phyloP scores from a whole-genome alignment of 2,797 vertebrate genomes.

The Varecia variegata region DNA sequence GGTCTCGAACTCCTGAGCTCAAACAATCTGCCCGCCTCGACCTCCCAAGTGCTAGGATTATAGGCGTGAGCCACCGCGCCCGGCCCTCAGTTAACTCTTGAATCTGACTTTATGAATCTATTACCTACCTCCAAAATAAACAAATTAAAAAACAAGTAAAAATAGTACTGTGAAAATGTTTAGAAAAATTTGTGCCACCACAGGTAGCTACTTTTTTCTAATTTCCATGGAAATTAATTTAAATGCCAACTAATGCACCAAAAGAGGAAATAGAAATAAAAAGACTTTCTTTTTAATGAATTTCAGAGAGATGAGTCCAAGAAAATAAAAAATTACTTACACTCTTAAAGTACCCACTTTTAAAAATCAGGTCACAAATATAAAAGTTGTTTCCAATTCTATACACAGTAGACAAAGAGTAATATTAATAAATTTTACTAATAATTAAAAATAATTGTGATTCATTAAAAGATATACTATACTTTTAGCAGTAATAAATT shows the following conservation, averaged over 20 bases:
- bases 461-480: neutral
- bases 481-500: neutral
- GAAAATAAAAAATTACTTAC: neutral
- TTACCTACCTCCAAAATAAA: neutral
- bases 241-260: neutral
- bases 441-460: neutral
- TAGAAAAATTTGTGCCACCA: neutral
- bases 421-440: neutral
- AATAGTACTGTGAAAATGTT: neutral
- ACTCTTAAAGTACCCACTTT: neutral
- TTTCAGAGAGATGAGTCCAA: neutral
- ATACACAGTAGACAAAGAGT: neutral
- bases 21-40: no score
- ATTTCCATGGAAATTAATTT: neutral
- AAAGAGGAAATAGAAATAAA: neutral
- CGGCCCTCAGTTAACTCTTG: neutral
- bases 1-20: no score
- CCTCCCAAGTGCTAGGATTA: no score
- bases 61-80: no score
- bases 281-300: neutral
- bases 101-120: slow-evolving; percentile 15
- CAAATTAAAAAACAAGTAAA: neutral
- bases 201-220: neutral
- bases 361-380: slow-evolving; percentile 47
- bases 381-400: slow-evolving; percentile 18